phyloP scores from a whole-genome alignment of 2,797 vertebrate genomes.

The Ambastaia sidthimunki region DNA sequence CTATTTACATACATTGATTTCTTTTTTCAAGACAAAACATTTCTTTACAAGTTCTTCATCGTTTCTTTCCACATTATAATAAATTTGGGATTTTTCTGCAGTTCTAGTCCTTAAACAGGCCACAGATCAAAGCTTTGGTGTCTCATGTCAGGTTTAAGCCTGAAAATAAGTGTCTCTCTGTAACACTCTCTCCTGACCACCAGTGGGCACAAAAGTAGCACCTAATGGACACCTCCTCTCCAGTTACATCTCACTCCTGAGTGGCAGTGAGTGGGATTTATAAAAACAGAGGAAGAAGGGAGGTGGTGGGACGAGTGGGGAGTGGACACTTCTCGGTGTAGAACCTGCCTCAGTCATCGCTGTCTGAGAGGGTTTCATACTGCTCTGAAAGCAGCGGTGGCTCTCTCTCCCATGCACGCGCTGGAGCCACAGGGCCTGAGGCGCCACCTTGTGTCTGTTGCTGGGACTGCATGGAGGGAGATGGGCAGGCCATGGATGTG shows the following conservation, averaged over 20 bases:
- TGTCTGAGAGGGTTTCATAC: conserved; percentile 97
- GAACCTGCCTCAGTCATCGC: conserved; percentile 87
- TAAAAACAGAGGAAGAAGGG: conserved; percentile 41
- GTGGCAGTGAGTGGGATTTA: conserved; percentile 48
- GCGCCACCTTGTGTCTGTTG: conserved; percentile 72
- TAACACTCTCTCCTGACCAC: conserved; percentile 65
- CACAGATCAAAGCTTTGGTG: conserved; percentile 68
- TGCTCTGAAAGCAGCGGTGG: conserved; percentile 94
- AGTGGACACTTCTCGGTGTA: neutral
- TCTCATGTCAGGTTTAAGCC: conserved; percentile 55
- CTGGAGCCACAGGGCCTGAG: conserved; percentile 73
- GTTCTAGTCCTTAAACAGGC: conserved; percentile 71
- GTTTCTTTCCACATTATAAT: conserved; percentile 67
- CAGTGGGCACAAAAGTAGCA: conserved; percentile 68
- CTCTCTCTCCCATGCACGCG: conserved; percentile 90
- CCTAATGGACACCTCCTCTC: conserved; percentile 66
- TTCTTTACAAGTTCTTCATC: conserved; percentile 91
- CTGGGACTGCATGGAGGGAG: conserved; percentile 86
- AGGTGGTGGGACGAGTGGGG: conserved; percentile 50
- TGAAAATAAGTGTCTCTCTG: conserved; percentile 66
- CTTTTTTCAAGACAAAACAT: conserved; percentile 84
- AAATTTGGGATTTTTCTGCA: conserved; percentile 58
- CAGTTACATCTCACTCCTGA: conserved; percentile 58
- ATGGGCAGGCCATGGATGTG: conserved; percentile 85
- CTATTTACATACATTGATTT: conserved; percentile 88